Evolutionary conservation across 2,797 vertebrate species (phyloP).

Genomic region (Halcyon chelicuti): DNA sequence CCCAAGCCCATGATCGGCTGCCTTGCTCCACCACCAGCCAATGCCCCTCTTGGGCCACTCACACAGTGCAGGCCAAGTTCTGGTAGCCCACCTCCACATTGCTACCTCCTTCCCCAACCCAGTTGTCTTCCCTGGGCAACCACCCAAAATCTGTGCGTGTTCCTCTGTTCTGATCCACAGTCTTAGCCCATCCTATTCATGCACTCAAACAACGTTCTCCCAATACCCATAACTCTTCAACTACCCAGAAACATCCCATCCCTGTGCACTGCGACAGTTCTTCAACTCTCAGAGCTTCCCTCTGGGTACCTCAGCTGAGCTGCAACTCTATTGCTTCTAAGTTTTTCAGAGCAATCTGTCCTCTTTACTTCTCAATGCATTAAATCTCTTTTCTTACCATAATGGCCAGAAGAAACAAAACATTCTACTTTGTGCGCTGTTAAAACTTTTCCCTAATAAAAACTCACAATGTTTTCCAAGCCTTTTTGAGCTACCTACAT

Average conservation of each 20-base stretch:
- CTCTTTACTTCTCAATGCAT: not conserved
- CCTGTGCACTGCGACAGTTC: not conserved
- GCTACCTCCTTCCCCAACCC: not conserved
- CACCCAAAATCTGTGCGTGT: not conserved
- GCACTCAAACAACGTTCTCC: not conserved
- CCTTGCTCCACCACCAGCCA: not conserved
- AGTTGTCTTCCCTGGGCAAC: not conserved
- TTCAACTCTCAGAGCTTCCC: not conserved
- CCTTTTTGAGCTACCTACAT: not conserved
- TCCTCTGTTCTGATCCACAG: rapidly evolving
- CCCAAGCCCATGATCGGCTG: not conserved
- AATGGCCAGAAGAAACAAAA: not conserved
- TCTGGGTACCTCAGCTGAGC: not conserved
- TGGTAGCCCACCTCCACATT: not conserved
- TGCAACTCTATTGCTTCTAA: not conserved
- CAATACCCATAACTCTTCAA: not conserved
- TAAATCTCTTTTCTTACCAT: not conserved
- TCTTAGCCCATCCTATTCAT: not conserved
- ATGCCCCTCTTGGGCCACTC: not conserved
- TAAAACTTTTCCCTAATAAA: not conserved
- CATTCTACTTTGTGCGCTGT: not conserved
- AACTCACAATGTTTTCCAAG: not conserved
- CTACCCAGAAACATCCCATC: not conserved
- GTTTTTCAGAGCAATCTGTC: not conserved
- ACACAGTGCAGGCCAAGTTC: rapidly evolving